Base-by-base conservation (phyloP, 1,140 invertebrate species). In the Schmidtea mediterranea region DNA sequence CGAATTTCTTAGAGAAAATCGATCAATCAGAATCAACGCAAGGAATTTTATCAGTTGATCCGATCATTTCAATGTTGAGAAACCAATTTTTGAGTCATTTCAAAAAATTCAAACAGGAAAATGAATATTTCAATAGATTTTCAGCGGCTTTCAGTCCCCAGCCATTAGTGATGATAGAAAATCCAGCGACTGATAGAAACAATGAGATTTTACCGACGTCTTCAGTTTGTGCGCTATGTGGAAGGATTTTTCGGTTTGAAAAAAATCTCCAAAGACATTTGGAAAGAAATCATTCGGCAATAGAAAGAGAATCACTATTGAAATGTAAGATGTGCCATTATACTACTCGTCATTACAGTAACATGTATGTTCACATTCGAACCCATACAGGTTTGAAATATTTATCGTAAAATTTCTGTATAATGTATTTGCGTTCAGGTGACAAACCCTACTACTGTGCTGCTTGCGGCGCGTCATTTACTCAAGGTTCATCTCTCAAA, bases 291-390 rank as follows among this genome's bases (percentile, higher is more conserved):
- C 18, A 41, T 41, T 41, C 40, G 12, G 22, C 22, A 19, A 23
- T 19, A 19, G 18, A 41, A 23, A 3, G 18, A 23, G 40, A 41
- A 19, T 19, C 40, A 41, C 10, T 41, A 23, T 23, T 41, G 40
- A 19, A 41, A 36, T 46, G 45, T 22, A 46, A 22, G 9, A n/a
- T 46, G 18, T 46, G 45, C n/a, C 16, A 24, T 6, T 46, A 46
- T 22, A 46, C 16, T 5, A 46, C 45, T 6, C 3, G 18, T 5
- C 45, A 46, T 22, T 46, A 46, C 16, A 46, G 45, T 22, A 46
- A 46, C 16, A 21, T 46, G 18, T 46, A 46, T 37, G 45, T 46
- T 3, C 45, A 46, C 15, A 46, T 46, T 8, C 40, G 45, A n/a
- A 26, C 23, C 8, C 45, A 46, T 37, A 46, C 45, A 16, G 45